Conservation (phyloP, 1,140 invertebrate genomes). For the Zaprionus tsacasi region DNA sequence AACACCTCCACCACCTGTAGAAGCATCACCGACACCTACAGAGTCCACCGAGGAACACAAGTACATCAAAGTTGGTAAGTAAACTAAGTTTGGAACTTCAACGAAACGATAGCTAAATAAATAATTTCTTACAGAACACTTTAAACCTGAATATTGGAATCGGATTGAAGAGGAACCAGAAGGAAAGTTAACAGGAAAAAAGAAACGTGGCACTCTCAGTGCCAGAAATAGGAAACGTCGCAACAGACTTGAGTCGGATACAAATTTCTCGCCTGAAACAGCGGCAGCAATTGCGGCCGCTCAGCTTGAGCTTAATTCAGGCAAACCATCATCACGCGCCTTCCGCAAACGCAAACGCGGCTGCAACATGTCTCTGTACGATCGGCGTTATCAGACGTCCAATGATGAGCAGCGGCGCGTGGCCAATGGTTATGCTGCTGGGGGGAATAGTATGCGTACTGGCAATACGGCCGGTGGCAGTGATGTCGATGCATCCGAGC, state of each 20-base stretch:
- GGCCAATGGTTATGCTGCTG: conserved; percentile 63
- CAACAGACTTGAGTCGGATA: conserved; percentile 46
- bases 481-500: conserved; percentile 60
- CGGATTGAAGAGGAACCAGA: conserved; percentile 59
- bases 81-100: not conserved
- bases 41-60: conserved; percentile 43
- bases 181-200: conserved; percentile 37
- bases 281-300: conserved; percentile 70
- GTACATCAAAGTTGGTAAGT: conserved; percentile 55
- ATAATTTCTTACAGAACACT: conserved; percentile 43
- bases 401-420: conserved; percentile 66
- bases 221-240: conserved; percentile 45
- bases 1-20: conserved; percentile 17
- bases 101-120: not conserved
- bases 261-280: conserved; percentile 57
- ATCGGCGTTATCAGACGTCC: conserved; percentile 74
- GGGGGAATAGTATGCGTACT: conserved; percentile 47
- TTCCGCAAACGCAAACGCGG: conserved; percentile 54
- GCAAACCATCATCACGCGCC: conserved; percentile 33
- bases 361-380: conserved; percentile 74
- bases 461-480: conserved; percentile 42
- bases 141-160: conserved; percentile 57
- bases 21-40: conserved; percentile 56
- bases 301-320: conserved; percentile 61
- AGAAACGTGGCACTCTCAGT: conserved; percentile 27